Base-by-base conservation (phyloP, 2,797 vertebrate genomes). In the Acestrorhynchus altus region DNA sequence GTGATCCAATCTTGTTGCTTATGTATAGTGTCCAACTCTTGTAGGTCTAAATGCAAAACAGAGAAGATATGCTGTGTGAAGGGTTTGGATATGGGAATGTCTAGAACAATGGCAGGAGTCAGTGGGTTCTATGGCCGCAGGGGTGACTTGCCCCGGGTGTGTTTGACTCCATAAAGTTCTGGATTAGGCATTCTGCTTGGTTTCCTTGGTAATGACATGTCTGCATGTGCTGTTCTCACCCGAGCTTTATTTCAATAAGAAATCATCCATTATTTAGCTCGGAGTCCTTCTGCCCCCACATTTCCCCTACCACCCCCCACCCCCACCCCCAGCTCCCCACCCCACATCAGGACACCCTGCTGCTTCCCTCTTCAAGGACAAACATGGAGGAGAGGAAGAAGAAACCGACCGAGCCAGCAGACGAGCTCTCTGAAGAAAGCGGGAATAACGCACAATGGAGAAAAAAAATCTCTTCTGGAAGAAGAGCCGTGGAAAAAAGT, bases 201-300 rank as follows among this genome's bases (percentile, higher is more conserved):
- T 84, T 84, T 89, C 84, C 83, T 84, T 85, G 87, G 85, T 87
- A 90, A 90, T 89, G 86, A 90, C 87, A 87, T 65, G 74, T 87
- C 84, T 71, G 49, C 74, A 82, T 80, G 74, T 83, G 81, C 76
- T 80, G 77, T 85, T 89, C 88, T 84, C 81, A 81, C 83, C 81
- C 47, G 74, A 77, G 76, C 86, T 90, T 88, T 88, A 90, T 92
- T 93, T 88, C 90, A 92, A 91, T 89, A 89, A 90, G 87, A 90
- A 92, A 91, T 90, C 88, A 91, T 92, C 88, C 89, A 93, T 93
- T 92, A 93, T 94, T 93, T 90, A 92, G 88, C 88, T 91, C 85
- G 80, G 83, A 90, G 86, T 90, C 91, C 89, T 85, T 88, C 80
- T 87, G 87, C 88, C 88, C 86, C 77, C 69, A 79, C 74, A 60